Conservation (phyloP, 2,888 invertebrate genomes). For the Drosophila meridiana region DNA sequence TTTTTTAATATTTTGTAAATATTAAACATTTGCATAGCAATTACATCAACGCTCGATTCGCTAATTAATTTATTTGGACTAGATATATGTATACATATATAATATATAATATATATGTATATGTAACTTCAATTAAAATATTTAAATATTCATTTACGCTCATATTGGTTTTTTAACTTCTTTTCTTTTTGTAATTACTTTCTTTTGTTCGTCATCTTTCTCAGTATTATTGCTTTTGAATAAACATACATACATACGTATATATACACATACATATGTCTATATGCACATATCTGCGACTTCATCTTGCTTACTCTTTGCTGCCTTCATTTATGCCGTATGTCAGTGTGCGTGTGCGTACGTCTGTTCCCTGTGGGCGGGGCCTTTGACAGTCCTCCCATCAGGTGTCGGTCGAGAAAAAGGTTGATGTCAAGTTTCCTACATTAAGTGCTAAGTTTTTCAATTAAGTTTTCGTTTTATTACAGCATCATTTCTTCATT, state of each 20-base stretch:
- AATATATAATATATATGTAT: slow-evolving; percentile 62
- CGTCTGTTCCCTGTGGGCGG: slow-evolving; percentile 31
- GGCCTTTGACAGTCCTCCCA: slow-evolving; percentile 1
- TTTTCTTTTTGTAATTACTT: slow-evolving; percentile 36
- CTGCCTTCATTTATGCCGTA: slow-evolving; percentile 25
- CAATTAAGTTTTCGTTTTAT: neutral
- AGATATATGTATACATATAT: slow-evolving; percentile 55
- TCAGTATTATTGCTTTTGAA: slow-evolving; percentile 82
- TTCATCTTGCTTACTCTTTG: neutral
- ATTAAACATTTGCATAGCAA: slow-evolving; percentile 66
- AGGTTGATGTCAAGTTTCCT: neutral
- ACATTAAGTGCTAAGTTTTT: slow-evolving; percentile 42
- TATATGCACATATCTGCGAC: neutral
- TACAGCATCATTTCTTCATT: slow-evolving; percentile 53
- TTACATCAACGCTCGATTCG: slow-evolving; percentile 36
- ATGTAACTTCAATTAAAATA: slow-evolving; percentile 75
- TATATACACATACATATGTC: neutral
- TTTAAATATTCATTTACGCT: slow-evolving; percentile 69
- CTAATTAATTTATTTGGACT: slow-evolving; percentile 72
- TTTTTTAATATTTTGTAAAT: slow-evolving; percentile 81
- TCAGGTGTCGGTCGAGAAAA: slow-evolving; percentile 1
- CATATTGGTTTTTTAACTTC: slow-evolving; percentile 51
- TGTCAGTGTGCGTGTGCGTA: slow-evolving; percentile 18
- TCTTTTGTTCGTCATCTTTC: slow-evolving; percentile 64
- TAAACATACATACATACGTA: slow-evolving; percentile 67